Conservation (phyloP, 2,888 invertebrate species). For the Eupithecia exiguata region DNA sequence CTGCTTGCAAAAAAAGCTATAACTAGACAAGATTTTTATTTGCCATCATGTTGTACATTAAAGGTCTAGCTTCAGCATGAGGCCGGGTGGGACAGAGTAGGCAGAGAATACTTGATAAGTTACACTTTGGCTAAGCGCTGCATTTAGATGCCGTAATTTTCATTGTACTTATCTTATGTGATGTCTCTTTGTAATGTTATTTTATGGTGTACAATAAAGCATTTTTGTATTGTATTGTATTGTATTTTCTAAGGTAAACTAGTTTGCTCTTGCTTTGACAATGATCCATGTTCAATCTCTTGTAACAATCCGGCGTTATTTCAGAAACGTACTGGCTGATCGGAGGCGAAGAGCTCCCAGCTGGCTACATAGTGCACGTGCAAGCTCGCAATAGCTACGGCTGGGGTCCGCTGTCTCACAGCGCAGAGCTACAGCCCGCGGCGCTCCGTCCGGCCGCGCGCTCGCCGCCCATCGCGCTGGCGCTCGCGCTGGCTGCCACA, state of each 20-base stretch:
- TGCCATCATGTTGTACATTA: too few relatives aligned
- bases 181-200: too few relatives aligned
- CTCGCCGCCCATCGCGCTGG: constrained; percentile 84
- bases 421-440: constrained; percentile 80
- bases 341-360: constrained; percentile 84
- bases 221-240: too few relatives aligned
- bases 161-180: too few relatives aligned
- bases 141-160: background rate
- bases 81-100: too few relatives aligned
- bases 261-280: background rate
- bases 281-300: background rate
- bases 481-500: constrained; percentile 85
- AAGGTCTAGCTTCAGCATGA: too few relatives aligned
- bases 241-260: background rate
- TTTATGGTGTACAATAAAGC: too few relatives aligned
- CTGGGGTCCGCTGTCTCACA: constrained; percentile 90
- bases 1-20: background rate
- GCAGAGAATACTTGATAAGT: too few relatives aligned
- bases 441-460: constrained; percentile 50
- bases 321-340: constrained; percentile 92
- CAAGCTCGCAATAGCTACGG: constrained; percentile 92
- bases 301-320: background rate
- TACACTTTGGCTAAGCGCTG: background rate
- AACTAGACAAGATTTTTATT: background rate
- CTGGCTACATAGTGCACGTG: constrained; percentile 89